phyloP scores from a whole-genome alignment of 1,140 invertebrate species.

The Drosophila repletoides region DNA sequence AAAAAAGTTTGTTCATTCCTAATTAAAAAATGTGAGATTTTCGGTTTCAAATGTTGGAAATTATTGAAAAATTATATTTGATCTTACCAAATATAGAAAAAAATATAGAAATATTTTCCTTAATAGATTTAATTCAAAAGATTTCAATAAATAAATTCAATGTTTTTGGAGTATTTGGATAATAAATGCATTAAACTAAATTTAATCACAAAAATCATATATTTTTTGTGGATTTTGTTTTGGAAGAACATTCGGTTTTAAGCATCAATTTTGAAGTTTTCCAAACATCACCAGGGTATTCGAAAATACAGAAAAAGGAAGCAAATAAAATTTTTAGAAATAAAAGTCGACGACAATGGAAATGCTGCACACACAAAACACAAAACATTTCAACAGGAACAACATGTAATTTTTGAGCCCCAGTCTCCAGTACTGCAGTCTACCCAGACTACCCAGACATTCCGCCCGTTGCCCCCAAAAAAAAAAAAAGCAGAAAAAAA shows the following conservation, averaged over 20 bases:
- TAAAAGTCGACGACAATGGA: conserved; percentile 75
- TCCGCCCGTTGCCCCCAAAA: conserved; percentile 24
- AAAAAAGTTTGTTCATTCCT: no score
- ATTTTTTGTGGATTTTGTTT: no score
- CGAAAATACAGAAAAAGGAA: conserved; percentile 34
- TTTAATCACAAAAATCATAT: no score
- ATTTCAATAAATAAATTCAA: neutral
- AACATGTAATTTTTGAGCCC: conserved; percentile 75
- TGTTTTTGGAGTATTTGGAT: neutral
- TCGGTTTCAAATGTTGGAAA: no score
- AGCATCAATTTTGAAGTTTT: neutral
- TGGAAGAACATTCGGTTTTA: no score
- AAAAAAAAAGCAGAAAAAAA: conserved; percentile 16
- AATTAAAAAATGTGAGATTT: no score
- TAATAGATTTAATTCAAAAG: neutral
- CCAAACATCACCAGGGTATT: conserved; percentile 33
- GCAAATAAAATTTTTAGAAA: conserved; percentile 61
- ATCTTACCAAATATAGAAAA: neutral
- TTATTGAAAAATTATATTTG: neutral
- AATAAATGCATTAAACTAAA: no score
- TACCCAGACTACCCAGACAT: conserved; percentile 25
- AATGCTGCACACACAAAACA: conserved; percentile 58
- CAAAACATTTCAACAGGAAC: conserved; percentile 79
- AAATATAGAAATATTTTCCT: no score
- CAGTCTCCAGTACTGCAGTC: neutral